phyloP scores from a whole-genome alignment of 2,888 invertebrate species.

The Unio pictorum region DNA sequence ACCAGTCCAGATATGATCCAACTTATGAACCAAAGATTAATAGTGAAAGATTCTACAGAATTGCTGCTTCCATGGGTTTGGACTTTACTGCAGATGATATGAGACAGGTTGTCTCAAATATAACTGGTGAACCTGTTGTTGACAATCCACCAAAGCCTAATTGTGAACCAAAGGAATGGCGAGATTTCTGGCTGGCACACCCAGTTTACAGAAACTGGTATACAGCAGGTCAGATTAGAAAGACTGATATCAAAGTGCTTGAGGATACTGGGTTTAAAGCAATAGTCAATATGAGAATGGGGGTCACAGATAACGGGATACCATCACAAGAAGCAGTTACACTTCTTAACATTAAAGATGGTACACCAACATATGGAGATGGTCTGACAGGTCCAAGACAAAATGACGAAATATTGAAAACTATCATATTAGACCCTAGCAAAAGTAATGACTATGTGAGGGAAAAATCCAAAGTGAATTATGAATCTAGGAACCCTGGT shows the following conservation, averaged over 20 bases:
- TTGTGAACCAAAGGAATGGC: slow-evolving; percentile 51
- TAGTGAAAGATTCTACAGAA: slow-evolving; percentile 50
- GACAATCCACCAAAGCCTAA: slow-evolving; percentile 44
- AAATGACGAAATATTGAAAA: slow-evolving; percentile 33
- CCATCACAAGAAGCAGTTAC: slow-evolving; percentile 57
- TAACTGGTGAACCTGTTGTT: slow-evolving; percentile 51
- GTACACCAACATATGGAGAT: slow-evolving; percentile 50
- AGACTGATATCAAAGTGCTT: slow-evolving; percentile 46
- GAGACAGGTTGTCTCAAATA: slow-evolving; percentile 44
- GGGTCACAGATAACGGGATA: slow-evolving; percentile 39
- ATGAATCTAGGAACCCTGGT: slow-evolving; percentile 48
- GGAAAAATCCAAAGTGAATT: slow-evolving; percentile 45
- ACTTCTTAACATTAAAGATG: slow-evolving; percentile 56
- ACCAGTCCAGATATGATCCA: slow-evolving; percentile 44
- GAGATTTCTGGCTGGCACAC: slow-evolving; percentile 59
- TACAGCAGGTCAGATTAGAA: slow-evolving; percentile 57
- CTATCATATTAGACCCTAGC: slow-evolving; percentile 38
- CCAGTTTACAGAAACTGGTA: slow-evolving; percentile 59
- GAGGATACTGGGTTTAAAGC: slow-evolving; percentile 49
- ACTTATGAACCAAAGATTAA: slow-evolving; percentile 45
- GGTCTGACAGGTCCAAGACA: slow-evolving; percentile 44
- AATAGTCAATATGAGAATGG: slow-evolving; percentile 55
- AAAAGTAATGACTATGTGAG: slow-evolving; percentile 46
- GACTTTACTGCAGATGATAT: slow-evolving; percentile 50
- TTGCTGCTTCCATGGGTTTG: slow-evolving; percentile 52